A percentile compares a stretch with the other conserved stretches of the same genome.
phyloP scores from a whole-genome alignment of 2,113 vertebrate genomes.

The Lophotis ruficrista region DNA sequence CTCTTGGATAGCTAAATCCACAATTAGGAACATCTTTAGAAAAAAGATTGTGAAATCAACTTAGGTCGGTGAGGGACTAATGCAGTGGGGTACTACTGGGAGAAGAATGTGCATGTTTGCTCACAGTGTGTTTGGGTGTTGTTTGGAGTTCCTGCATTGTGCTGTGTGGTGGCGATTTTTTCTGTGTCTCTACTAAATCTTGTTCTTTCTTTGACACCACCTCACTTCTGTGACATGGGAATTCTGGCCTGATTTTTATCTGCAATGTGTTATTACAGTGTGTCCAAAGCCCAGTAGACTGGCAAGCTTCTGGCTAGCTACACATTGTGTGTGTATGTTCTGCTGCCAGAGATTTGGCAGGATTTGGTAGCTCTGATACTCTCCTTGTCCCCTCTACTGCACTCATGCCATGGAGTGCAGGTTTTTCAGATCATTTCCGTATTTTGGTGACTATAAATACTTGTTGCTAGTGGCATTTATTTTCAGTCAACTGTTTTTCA shows the following conservation, averaged over 20 bases:
- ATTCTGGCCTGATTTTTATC: neutral
- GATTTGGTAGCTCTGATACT: neutral
- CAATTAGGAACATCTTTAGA: neutral
- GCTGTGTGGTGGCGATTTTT: neutral
- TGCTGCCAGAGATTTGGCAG: neutral
- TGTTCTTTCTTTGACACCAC: neutral
- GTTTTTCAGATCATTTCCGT: neutral
- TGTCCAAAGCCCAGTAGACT: neutral
- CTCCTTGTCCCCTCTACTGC: neutral
- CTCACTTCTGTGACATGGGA: neutral
- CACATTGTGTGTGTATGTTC: neutral
- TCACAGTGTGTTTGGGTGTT: neutral
- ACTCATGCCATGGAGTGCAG: neutral
- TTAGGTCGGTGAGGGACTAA: neutral
- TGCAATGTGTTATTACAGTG: neutral
- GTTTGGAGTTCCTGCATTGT: neutral
- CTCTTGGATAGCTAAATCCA: neutral
- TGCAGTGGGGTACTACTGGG: neutral
- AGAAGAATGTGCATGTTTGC: neutral
- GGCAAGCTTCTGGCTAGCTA: neutral
- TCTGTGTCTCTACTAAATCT: neutral
- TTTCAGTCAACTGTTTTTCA: neutral
- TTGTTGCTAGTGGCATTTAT: neutral
- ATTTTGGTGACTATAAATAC: neutral
- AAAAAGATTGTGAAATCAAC: neutral